Evolutionary conservation across 2,113 vertebrate genomes (phyloP), one percentile per base, ranked within the genome.

Genomic region (Gymnorhina tibicen): DNA sequence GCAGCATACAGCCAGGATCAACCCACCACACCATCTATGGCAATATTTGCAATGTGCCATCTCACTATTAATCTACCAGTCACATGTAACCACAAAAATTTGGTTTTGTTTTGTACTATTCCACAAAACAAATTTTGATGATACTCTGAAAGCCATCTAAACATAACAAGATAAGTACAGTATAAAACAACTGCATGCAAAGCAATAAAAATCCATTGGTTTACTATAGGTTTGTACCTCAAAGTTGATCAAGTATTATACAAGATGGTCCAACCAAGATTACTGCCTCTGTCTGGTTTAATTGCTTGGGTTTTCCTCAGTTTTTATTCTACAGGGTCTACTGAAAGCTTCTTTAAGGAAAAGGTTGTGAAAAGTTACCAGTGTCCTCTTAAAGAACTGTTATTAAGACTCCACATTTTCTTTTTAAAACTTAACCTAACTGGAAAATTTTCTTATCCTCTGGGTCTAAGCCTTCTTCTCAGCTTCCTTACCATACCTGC

Each of bases 1-100:
- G 7, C 0, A 0, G 20, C 6, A 0, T 74, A 42, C 37, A 47
- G 37, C 7, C 26, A 32, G 19, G 30, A 16, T 84, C 49, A 88
- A 79, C 20, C 17, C n/a, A 42, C 9, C 22, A 59, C 30, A 53
- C 2, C 24, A 78, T 17, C n/a, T 21, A 32, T 1, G 2, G 37
- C 80, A 95, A 58, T 77, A 58, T 55, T 18, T 89, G n/a, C 17
- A 58, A 62, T 33, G 67, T 67, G 9, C 46, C 13, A 85, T 75
- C 44, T 50, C 39, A 33, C 26, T 50, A 24, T 70, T 70, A 69
- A 89, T 39, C 42, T 22, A 83, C 6, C 13, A 35, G 23, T 42
- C 18, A 55, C 17, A 16, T 3, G 1, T 37, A 93, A 69, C 47
- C 35, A 35, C 2, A 28, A 80, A 84, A 41, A 37, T 1, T 14